Evolutionary conservation across 2,888 invertebrate species (phyloP).

Genomic region (Catocala fraxini): DNA sequence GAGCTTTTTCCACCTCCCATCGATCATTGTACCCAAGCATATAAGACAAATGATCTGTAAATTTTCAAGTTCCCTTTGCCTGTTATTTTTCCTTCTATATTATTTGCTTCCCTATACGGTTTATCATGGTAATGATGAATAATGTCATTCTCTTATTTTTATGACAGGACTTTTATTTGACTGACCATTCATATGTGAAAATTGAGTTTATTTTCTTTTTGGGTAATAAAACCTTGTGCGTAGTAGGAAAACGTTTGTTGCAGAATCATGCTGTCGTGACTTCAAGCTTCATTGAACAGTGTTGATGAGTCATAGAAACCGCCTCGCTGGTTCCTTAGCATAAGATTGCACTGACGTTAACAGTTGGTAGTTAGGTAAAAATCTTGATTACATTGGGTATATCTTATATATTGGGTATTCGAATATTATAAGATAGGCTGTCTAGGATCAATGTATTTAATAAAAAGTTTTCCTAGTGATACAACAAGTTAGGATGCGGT

Average conservation of each 20-base stretch:
- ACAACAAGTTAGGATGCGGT: too few relatives aligned
- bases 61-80: conserved; percentile 41
- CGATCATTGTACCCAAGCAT: conserved; percentile 54
- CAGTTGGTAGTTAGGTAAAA: too few relatives aligned
- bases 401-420: too few relatives aligned
- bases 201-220: not conserved
- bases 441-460: too few relatives aligned
- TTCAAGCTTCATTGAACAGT: not conserved
- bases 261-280: not conserved
- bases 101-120: conserved; percentile 31
- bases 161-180: conserved; percentile 24
- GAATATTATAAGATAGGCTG: too few relatives aligned
- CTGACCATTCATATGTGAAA: conserved; percentile 15
- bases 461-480: too few relatives aligned
- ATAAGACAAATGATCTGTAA: conserved; percentile 61
- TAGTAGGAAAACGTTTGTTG: not conserved
- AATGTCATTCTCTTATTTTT: conserved; percentile 33
- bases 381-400: too few relatives aligned
- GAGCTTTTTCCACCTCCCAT: conserved; percentile 58
- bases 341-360: too few relatives aligned
- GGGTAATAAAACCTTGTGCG: not conserved
- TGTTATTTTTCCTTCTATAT: conserved; percentile 19
- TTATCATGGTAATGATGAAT: conserved; percentile 40
- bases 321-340: too few relatives aligned
- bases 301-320: not conserved